Conservation (phyloP, 2,797 vertebrate species). For the Podarcis siculus region DNA sequence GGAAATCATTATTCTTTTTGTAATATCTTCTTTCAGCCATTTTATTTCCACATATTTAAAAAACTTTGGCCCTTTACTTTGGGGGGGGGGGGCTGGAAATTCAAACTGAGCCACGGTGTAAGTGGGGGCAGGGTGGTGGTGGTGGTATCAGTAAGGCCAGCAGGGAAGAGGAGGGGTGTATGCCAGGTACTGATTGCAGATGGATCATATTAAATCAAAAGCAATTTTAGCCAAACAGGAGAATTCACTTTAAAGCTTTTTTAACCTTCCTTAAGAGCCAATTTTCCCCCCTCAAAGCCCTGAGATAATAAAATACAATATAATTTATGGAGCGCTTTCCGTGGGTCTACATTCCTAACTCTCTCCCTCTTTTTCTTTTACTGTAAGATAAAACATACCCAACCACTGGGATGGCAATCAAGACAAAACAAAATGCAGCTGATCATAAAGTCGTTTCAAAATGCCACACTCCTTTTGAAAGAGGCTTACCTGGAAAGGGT, state of each 20-base stretch:
- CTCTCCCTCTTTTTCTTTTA: constrained; percentile 24
- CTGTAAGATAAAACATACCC: constrained; percentile 61
- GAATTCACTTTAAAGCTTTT: constrained; percentile 77
- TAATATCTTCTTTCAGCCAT: accelerated
- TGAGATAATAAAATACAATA: constrained; percentile 68
- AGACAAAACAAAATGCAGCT: constrained; percentile 66
- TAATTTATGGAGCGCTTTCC: constrained; percentile 62
- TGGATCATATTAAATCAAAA: constrained; percentile 68
- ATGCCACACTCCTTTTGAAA: constrained; percentile 55
- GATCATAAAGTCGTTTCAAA: constrained; percentile 65
- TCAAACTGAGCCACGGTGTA: too few species aligned
- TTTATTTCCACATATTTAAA: neutral
- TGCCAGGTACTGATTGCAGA: constrained; percentile 56
- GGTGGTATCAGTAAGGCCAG: neutral
- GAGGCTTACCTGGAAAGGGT: constrained; percentile 66
- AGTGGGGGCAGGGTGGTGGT: neutral
- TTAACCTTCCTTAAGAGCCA: constrained; percentile 74
- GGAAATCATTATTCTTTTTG: neutral
- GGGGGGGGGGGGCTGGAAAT: neutral
- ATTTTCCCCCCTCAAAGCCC: constrained; percentile 67
- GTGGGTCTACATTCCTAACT: constrained; percentile 44
- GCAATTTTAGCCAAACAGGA: constrained; percentile 72
- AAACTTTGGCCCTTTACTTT: constrained; percentile 6
- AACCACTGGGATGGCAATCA: constrained; percentile 57
- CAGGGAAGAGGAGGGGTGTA: neutral